Evolutionary conservation across 2,113 vertebrate genomes (phyloP), one percentile per base, ranked within the genome.

Genomic region (Otocyon megalotis): DNA sequence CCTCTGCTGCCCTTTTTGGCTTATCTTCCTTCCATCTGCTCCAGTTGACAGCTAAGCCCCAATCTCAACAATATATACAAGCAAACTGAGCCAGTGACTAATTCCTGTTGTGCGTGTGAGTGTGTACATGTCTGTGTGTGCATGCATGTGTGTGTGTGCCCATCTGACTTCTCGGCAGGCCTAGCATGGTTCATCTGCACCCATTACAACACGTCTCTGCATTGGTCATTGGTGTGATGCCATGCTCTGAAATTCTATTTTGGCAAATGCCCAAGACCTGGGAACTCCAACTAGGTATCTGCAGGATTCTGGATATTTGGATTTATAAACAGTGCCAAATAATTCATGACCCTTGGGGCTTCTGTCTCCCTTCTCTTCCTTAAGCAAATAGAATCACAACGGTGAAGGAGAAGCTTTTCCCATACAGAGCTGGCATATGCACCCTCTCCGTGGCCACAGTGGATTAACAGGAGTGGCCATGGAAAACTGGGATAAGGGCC

Each of bases 121-220:
- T 95, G 95, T 97, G 87, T 96, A 35, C 76, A 88, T 16, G 54
- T 97, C 92, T 98, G 94, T 84, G 93, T 92, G 96, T 96, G 87
- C 89, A 63, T 95, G 96, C 90, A 0, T 94, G 97, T 90, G 63
- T 93, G 63, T 93, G 90, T 88, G 80, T 1, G 28, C 81, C 94
- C 92, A 76, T 85, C 96, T 83, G 67, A 92, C 90, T 92, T 74
- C 88, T 60, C 1, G 0, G 71, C 95, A 95, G 95, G 67, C 77
- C 90, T 81, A 86, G 90, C 97, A 91, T 93, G 92, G 85, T 32
- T 62, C 90, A 82, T 91, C 77, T 7, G 0, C 82, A 85, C 88
- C 93, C 96, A 86, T 97, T 82, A 10, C 90, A 53, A 74, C 54
- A 72, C 0, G 0, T 74, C 56, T 92, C 94, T 83, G 48, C 90